Evolutionary conservation across 2,888 invertebrate species (phyloP).

Genomic region (Pyralis farinalis): DNA sequence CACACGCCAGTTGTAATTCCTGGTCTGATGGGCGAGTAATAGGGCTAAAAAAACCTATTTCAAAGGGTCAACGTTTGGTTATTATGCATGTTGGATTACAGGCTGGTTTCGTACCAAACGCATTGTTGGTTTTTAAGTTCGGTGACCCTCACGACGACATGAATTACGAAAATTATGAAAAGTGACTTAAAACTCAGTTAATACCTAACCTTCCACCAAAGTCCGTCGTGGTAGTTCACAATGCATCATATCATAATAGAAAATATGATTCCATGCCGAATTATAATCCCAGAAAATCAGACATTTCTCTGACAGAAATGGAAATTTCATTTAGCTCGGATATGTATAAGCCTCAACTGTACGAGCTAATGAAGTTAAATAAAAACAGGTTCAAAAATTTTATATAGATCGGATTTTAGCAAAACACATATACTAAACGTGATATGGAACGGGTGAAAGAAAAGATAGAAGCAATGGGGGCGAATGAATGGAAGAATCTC

Average conservation of each 20-base stretch:
- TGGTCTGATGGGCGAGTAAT: not conserved
- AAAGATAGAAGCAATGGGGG: constrained; percentile 7
- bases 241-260: constrained; percentile 29
- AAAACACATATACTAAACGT: not conserved
- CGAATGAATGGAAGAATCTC: constrained; percentile 4
- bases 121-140: too few species aligned
- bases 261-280: too few species aligned
- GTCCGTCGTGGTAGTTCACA: constrained; percentile 24
- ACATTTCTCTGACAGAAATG: too few species aligned
- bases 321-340: too few species aligned
- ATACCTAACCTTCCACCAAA: constrained; percentile 25
- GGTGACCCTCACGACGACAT: constrained; percentile 27
- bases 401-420: too few species aligned
- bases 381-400: too few species aligned
- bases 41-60: not conserved
- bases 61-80: not conserved
- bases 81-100: not conserved
- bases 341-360: too few species aligned
- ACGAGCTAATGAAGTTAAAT: too few species aligned
- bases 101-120: constrained; percentile 12
- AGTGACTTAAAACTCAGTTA: constrained; percentile 26
- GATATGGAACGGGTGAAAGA: constrained; percentile 8
- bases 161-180: constrained; percentile 22
- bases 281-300: too few species aligned
- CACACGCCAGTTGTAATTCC: not conserved